Evolutionary conservation across 2,888 invertebrate species (phyloP), one percentile per base, ranked within the genome.

Genomic region (Torymus aiolomorphi): DNA sequence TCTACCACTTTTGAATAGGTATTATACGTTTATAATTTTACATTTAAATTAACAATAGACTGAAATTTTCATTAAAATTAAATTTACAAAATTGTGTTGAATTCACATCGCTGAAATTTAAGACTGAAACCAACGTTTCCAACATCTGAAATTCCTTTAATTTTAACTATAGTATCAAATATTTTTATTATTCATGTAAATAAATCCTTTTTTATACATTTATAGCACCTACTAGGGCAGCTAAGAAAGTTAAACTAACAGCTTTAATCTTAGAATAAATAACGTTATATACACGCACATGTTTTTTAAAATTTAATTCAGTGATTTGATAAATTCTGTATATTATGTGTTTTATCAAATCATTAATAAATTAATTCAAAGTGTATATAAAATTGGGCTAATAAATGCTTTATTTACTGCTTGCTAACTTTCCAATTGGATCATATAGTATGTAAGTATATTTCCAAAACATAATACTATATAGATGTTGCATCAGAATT

Each of bases 361-460:
- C 49, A 75, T 81, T 82, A 66, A 57, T 42, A 66, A 59, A 51
- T 31, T 73, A 76, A 56, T 70, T 42, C 67, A 77, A 52, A 57
- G 52, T 74, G 14, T 76, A 67, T 67, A 62, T 59, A 69, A 8
- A 66, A 20, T 62, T 75, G 72, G 31, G 74, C 67, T 82, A 82
- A 82, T 82, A 72, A 80, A 70, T 13, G 67, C 65, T 80, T 75
- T 76, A 12, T 77, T 80, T 80, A 79, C 71, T 78, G 76, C 81
- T 82, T 83, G 84, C 83, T 82, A 76, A 82, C 78, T 63, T 76
- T 16, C 13, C 59, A 57, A 42, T 78, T 86, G 89, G 89, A 88
- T 78, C 79, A 73, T 83, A 71, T 84, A 90, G 89, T 87, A 89
- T 87, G 89, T 89, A 86, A 90, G 89, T 89, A 89, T 62, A 61